Conservation (phyloP, 2,888 invertebrate species). For the Mythimna ferrago region DNA sequence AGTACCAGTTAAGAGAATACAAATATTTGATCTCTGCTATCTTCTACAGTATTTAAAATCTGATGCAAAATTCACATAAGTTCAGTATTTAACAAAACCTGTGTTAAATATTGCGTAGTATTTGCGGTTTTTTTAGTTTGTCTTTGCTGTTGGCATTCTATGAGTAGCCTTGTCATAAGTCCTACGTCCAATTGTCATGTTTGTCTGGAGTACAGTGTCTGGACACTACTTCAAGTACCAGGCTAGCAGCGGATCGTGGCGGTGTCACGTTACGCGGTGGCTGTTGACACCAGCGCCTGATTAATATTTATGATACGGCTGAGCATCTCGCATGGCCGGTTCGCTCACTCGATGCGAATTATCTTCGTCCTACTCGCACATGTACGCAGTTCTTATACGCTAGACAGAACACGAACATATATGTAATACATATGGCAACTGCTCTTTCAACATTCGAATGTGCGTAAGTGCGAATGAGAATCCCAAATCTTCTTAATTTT, state of each 20-base stretch:
- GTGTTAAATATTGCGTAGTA: conserved; percentile 20
- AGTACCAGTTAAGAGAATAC: conserved; percentile 66
- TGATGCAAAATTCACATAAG: conserved; percentile 11
- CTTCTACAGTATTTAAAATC: conserved; percentile 37
- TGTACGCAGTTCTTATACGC: conserved; percentile 62
- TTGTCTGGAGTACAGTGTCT: conserved; percentile 77
- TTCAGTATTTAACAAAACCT: conserved; percentile 3
- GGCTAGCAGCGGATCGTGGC: conserved; percentile 86
- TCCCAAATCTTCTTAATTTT: conserved; percentile 87
- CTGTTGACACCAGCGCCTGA: conserved; percentile 91
- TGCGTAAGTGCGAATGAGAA: conserved; percentile 89
- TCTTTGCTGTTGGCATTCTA: conserved; percentile 43
- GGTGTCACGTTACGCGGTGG: conserved; percentile 91
- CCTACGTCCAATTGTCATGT: conserved; percentile 67
- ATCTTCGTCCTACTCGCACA: conserved; percentile 82
- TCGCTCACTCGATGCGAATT: conserved; percentile 87
- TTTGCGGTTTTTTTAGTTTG: conserved; percentile 16
- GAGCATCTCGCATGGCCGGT: conserved; percentile 91
- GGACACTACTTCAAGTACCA: conserved; percentile 82
- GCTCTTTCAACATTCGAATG: conserved; percentile 83
- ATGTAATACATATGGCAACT: conserved; percentile 76
- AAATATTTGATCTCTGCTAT: conserved; percentile 67
- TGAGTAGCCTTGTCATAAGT: conserved; percentile 61
- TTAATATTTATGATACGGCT: conserved; percentile 91
- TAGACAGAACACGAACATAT: conserved; percentile 77